These are phyloP conservation scores for Rutpela maculata DNA, from an alignment of 2,888 invertebrate species.

Conservation along the genomic window DNA sequence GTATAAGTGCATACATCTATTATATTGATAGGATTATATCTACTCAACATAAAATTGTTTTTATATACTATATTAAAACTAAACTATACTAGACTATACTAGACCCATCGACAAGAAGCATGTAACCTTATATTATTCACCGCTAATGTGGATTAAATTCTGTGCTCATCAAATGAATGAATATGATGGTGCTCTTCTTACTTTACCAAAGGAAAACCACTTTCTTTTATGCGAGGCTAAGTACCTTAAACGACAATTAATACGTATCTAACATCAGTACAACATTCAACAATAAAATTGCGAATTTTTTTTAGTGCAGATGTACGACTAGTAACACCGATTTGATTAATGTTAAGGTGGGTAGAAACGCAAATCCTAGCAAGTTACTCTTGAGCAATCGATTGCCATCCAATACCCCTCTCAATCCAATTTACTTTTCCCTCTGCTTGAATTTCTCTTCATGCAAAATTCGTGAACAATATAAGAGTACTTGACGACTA, in stretches of 20 bases:
- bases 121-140: slow-evolving; percentile 17
- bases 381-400: too few species aligned
- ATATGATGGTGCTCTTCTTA: background rate
- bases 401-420: too few species aligned
- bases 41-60: slow-evolving; percentile 3
- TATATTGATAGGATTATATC: background rate
- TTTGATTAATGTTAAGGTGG: too few species aligned
- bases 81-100: background rate
- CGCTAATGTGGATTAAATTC: background rate
- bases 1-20: slow-evolving; percentile 30
- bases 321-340: too few species aligned
- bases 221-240: background rate
- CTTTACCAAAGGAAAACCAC: slow-evolving; percentile 8
- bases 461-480: too few species aligned
- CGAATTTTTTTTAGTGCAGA: background rate
- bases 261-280: background rate
- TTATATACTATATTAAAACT: slow-evolving; percentile 3
- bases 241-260: background rate
- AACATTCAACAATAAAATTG: background rate
- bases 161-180: background rate
- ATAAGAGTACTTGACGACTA: too few species aligned
- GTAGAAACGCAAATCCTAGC: too few species aligned
- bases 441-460: too few species aligned
- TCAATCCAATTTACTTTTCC: too few species aligned
- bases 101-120: background rate